A percentile compares a stretch with the other conserved stretches of the same genome.
phyloP scores from a whole-genome alignment of 2,888 invertebrate species.

The Mythimna vitellina region DNA sequence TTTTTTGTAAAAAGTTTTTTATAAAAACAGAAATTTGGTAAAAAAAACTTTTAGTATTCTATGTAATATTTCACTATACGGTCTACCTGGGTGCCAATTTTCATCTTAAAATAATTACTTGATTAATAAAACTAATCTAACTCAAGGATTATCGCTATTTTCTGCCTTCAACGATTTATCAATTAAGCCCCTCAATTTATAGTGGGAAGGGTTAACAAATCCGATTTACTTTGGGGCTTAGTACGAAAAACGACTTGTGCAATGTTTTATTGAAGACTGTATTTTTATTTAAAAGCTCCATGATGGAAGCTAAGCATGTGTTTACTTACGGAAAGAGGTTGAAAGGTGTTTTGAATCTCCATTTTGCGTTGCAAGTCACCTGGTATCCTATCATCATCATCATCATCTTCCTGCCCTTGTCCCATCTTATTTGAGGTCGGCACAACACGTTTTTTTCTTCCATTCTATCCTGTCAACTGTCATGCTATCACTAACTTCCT shows the following conservation, averaged over 20 bases:
- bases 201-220: slow-evolving; percentile 33
- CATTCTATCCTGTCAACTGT: too few relatives aligned
- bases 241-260: slow-evolving; percentile 19
- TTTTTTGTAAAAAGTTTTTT: too few relatives aligned
- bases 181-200: slow-evolving; percentile 31
- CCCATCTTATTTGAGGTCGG: too few relatives aligned
- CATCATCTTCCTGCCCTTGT: too few relatives aligned
- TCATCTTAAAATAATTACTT: too few relatives aligned
- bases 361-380: not conserved
- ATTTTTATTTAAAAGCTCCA: slow-evolving; percentile 18
- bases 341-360: not conserved
- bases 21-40: too few relatives aligned
- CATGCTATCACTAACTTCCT: too few relatives aligned
- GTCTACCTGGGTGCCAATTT: too few relatives aligned
- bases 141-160: not conserved
- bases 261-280: not conserved
- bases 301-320: not conserved
- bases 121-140: slow-evolving; percentile 6
- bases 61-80: too few relatives aligned
- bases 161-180: slow-evolving; percentile 21
- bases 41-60: too few relatives aligned
- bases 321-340: not conserved
- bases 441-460: too few relatives aligned
- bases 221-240: slow-evolving; percentile 28
- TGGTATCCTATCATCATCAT: too few relatives aligned